Evolutionary conservation across 2,888 invertebrate genomes (phyloP).

Genomic region (Lottia gigantea): DNA sequence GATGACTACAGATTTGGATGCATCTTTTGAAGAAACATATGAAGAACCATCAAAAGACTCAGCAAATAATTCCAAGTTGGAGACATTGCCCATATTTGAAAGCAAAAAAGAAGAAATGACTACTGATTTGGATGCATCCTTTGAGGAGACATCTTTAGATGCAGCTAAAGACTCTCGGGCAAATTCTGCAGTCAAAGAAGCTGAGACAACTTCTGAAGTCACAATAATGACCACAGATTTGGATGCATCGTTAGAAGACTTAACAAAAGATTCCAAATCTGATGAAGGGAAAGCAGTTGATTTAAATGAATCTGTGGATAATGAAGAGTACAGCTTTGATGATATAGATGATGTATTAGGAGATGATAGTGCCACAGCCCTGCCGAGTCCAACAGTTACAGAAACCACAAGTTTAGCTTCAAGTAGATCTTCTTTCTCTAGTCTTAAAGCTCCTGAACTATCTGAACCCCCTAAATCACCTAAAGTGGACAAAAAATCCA

Average conservation of each 20-base stretch:
- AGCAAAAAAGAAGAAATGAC: neutral
- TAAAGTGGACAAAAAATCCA: constrained; percentile 3
- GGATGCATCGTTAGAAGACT: neutral
- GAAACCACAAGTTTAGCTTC: neutral
- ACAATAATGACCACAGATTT: neutral
- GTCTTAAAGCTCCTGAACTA: neutral
- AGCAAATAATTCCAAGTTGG: neutral
- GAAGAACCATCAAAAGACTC: neutral
- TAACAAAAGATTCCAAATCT: neutral
- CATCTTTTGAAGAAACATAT: neutral
- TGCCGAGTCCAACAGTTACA: neutral
- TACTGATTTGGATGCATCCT: constrained; percentile 2
- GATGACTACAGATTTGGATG: constrained; percentile 6
- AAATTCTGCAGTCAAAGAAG: neutral
- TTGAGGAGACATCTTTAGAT: neutral
- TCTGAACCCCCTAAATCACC: neutral
- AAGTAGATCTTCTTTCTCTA: too few relatives aligned
- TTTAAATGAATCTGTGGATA: neutral
- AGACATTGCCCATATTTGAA: neutral
- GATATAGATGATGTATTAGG: constrained; percentile 22
- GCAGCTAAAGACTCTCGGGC: neutral
- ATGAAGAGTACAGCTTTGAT: constrained; percentile 20
- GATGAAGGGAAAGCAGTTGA: neutral
- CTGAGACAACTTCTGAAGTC: neutral
- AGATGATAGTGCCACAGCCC: neutral